Percentiles rank a stretch among this genome's conserved stretches.
phyloP scores from a whole-genome alignment of 2,113 vertebrate species.

The Centrocercus urophasianus region DNA sequence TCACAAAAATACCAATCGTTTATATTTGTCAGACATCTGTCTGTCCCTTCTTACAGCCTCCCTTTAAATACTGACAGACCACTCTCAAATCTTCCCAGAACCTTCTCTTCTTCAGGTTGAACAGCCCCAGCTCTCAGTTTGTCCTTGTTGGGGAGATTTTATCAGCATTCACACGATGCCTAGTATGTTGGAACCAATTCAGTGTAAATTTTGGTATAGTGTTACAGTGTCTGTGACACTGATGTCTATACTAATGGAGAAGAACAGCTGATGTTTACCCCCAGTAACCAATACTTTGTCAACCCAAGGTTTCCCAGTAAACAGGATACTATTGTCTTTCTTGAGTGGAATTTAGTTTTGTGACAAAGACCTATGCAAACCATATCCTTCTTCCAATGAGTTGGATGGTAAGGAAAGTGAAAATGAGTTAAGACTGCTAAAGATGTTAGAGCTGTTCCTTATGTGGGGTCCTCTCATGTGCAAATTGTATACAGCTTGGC shows the following conservation, averaged over 20 bases:
- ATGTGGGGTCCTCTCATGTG: background rate
- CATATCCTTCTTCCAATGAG: background rate
- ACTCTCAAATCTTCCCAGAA: no score
- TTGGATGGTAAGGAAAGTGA: background rate
- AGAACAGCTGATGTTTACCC: background rate
- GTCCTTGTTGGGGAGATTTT: background rate
- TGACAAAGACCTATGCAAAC: background rate
- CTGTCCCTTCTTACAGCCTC: background rate
- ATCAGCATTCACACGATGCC: background rate
- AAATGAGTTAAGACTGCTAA: background rate
- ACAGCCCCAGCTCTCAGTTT: no score
- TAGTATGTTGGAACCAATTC: background rate
- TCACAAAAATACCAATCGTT: background rate
- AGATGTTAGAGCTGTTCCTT: background rate
- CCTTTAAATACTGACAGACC: no score
- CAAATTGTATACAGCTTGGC: background rate
- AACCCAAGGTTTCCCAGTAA: background rate
- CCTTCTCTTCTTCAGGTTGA: no score
- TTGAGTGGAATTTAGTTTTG: background rate
- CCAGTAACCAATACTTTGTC: background rate
- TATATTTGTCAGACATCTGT: background rate
- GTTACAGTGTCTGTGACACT: background rate
- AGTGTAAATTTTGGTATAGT: background rate
- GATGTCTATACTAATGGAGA: background rate
- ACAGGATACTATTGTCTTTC: background rate